Evolutionary conservation across 2,797 vertebrate species (phyloP).

Genomic region (Sebastes aleutianus): DNA sequence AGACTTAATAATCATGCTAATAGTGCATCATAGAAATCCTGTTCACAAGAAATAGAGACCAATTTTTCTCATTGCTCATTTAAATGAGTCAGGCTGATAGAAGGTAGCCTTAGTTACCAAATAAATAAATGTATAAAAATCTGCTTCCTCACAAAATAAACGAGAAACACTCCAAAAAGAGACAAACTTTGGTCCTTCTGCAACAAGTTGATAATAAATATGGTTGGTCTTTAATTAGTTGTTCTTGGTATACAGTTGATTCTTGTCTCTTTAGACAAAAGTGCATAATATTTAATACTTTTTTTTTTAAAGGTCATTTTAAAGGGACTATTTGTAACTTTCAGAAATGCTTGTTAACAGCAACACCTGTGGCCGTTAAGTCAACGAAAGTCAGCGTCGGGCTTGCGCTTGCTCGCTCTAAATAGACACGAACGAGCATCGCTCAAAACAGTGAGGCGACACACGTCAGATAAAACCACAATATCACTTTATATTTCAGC

Average conservation of each 20-base stretch:
- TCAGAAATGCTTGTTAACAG: too few relatives aligned
- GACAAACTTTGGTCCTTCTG: constrained; percentile 1
- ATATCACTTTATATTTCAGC: too few relatives aligned
- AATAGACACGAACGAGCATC: rapidly evolving
- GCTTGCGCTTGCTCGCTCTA: too few relatives aligned
- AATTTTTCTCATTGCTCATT: neutral
- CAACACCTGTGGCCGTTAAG: too few relatives aligned
- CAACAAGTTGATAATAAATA: neutral
- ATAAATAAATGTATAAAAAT: constrained; percentile 5
- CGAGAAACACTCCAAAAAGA: neutral
- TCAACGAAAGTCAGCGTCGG: too few relatives aligned
- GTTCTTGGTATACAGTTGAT: neutral
- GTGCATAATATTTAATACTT: neutral
- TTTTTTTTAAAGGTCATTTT: neutral
- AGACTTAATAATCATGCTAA: neutral
- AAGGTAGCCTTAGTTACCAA: neutral
- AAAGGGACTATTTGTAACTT: too few relatives aligned
- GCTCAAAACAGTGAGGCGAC: too few relatives aligned
- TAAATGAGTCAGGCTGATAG: neutral
- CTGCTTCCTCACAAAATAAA: neutral
- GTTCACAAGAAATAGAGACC: neutral
- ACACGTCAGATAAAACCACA: too few relatives aligned
- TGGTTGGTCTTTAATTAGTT: neutral
- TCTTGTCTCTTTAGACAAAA: neutral
- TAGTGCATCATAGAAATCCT: neutral